A percentile compares a stretch with the other conserved stretches of the same genome.
These are phyloP conservation scores for Idaea biselata DNA, from an alignment of 2,888 invertebrate species.

Conservation along the genomic window DNA sequence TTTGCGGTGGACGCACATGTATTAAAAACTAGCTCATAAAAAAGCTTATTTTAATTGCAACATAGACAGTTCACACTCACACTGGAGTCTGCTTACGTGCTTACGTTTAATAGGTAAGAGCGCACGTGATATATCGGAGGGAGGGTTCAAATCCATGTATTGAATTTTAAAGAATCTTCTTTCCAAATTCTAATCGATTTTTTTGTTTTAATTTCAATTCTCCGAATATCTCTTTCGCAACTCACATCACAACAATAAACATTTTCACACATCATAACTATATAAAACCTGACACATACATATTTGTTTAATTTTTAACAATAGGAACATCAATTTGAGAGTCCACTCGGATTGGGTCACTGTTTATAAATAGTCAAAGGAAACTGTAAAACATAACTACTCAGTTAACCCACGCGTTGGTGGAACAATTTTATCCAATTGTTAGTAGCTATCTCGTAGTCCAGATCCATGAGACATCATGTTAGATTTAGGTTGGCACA, in stretches of 20 bases:
- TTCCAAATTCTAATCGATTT: not conserved
- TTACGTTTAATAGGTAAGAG: no score
- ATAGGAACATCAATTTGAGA: not conserved
- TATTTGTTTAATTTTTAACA: not conserved
- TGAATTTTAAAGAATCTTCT: no score
- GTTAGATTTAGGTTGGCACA: constrained; percentile 7
- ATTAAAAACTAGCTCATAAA: no score
- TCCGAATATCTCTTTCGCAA: not conserved
- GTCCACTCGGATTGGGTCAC: constrained; percentile 7
- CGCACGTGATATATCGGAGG: no score
- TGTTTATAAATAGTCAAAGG: constrained; percentile 21
- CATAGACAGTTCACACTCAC: no score
- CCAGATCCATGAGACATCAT: not conserved
- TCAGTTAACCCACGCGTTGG: constrained; percentile 16
- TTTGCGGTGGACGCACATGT: no score
- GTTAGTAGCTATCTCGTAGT: not conserved
- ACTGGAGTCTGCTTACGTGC: no score
- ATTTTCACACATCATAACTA: not conserved
- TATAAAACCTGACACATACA: not conserved
- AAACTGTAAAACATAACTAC: constrained; percentile 16
- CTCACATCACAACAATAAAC: not conserved
- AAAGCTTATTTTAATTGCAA: no score
- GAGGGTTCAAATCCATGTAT: no score
- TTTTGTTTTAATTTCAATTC: not conserved
- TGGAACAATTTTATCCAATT: constrained; percentile 4